These are phyloP conservation scores for Synanthedon andrenaeformis DNA, from an alignment of 2,888 invertebrate species.

Conservation along the genomic window DNA sequence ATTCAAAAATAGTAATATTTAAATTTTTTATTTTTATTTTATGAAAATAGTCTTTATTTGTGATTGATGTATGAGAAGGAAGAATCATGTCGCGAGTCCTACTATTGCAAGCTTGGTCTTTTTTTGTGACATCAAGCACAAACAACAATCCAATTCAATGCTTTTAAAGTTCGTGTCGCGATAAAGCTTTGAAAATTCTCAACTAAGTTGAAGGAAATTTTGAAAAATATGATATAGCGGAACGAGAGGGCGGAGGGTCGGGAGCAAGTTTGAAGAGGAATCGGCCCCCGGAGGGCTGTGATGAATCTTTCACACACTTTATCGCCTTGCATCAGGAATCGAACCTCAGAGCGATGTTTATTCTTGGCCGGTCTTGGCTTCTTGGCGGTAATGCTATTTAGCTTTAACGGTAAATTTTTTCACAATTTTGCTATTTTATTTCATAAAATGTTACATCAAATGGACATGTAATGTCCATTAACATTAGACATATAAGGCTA, in stretches of 20 bases:
- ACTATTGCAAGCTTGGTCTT: too few species aligned
- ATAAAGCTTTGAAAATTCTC: slow-evolving; percentile 28
- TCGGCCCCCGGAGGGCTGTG: slow-evolving; percentile 54
- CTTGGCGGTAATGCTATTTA: background rate
- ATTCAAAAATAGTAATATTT: too few species aligned
- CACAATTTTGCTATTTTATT: too few species aligned
- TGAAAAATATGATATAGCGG: slow-evolving; percentile 63
- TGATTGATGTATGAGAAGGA: too few species aligned
- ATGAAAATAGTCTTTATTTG: too few species aligned
- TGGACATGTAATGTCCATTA: too few species aligned
- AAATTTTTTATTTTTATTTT: too few species aligned
- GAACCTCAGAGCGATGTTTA: slow-evolving; percentile 40
- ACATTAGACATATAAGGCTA: too few species aligned
- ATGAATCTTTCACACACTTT: slow-evolving; percentile 67
- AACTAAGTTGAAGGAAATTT: slow-evolving; percentile 45
- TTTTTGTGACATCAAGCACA: background rate
- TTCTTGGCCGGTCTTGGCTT: background rate
- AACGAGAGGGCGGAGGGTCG: slow-evolving; percentile 39
- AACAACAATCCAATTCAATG: slow-evolving; percentile 19
- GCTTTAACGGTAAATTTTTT: background rate
- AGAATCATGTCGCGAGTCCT: too few species aligned
- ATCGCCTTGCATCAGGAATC: slow-evolving; percentile 58
- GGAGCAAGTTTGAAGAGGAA: slow-evolving; percentile 57
- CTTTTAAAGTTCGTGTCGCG: slow-evolving; percentile 29
- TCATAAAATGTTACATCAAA: too few species aligned